Evolutionary conservation across 23 tunicate species (phyloP), one percentile per base, ranked within the genome.

Genomic region (Halocynthia roretzi): DNA sequence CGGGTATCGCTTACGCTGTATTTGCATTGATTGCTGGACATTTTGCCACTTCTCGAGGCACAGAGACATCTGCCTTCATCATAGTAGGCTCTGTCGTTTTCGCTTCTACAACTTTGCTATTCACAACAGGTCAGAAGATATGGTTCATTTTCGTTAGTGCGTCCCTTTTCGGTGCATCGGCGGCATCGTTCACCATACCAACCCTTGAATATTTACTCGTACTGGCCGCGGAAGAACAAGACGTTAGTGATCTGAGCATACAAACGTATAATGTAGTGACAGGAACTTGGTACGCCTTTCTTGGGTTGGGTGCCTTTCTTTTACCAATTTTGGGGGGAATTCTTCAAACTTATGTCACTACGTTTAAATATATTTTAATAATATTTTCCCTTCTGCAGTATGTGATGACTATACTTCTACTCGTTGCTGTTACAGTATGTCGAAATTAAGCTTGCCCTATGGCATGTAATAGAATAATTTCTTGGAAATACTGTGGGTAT

Each of bases 221-320:
- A 19, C 22, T 67, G 5, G 71, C 5, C 12, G 19, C 23, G 12
- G 22, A 48, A n/a, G 23, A 67, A 67, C 21, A 18, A 53, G 56
- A 22, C 40, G 78, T 17, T 44, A 56, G n/a, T 71, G 18, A 71
- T 10, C 63, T 64, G 21, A 74, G 56, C 21, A 14, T 74, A 20
- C 44, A 53, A 21, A 20, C 56, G 19, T 44, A 74, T 48, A 74
- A 64, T 5, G 56, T 64, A 5, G 14, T 74, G 19, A 54, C 78
- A 8, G 78, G 78, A 5, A 53, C 64, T 53, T 74, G 78, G 78
- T 50, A 74, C 56, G 55, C 31, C 21, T 53, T 53, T 5, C 19
- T 74, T n/a, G 78, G 78, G 20, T 12, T 74, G 22, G 78, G 78
- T 8, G 56, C 56, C 5, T 74, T 74, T 50, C n/a, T 74, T 53